Evolutionary conservation across 2,888 invertebrate genomes (phyloP), one percentile per base, ranked within the genome.

Genomic region (Drosophila infuscata): DNA sequence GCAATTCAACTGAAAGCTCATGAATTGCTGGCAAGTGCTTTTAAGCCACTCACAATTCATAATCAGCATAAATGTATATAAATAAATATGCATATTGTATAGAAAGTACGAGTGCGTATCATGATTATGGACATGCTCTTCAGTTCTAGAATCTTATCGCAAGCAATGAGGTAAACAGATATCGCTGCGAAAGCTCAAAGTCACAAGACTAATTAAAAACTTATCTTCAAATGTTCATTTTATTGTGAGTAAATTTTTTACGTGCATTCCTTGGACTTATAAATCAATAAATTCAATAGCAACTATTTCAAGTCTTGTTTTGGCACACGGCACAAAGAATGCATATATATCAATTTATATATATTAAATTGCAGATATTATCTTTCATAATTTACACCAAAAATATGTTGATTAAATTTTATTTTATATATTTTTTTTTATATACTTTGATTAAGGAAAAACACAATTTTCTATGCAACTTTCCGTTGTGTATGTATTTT

Each of bases 401-500:
- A 48, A 15, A 29, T 48, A 15, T 8, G 3, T 48, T 48, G 11
- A 12, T 17, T 46, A 0, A 15, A 29, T 20, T 57, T n/a, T 20
- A 15, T 15, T 41, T 32, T 12, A 36, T n/a, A 15, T n/a, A 15
- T 30, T 12, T 41, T 29, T n/a, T n/a, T 25, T 36, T 15, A 25
- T 20, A 53, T 29, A n/a, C 30, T 51, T 29, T 30, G 30, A n/a
- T 46, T 46, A 15, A 3, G n/a, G 9, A 49, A 51, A 51, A 30
- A 15, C 51, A 11, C 51, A 25, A 15, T 38, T 20, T 41, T 32
- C n/a, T 15, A n/a, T 41, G 56, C 38, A 56, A n/a, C 29, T 56
- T 46, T 41, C 38, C 29, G 49, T 35, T 62, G 43, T 77, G 78
- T 78, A 58, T 64, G 36, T 75, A 62, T 43, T 46, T 46, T 62